phyloP scores from a whole-genome alignment of 2,113 vertebrate species.

The Acanthisitta chloris region DNA sequence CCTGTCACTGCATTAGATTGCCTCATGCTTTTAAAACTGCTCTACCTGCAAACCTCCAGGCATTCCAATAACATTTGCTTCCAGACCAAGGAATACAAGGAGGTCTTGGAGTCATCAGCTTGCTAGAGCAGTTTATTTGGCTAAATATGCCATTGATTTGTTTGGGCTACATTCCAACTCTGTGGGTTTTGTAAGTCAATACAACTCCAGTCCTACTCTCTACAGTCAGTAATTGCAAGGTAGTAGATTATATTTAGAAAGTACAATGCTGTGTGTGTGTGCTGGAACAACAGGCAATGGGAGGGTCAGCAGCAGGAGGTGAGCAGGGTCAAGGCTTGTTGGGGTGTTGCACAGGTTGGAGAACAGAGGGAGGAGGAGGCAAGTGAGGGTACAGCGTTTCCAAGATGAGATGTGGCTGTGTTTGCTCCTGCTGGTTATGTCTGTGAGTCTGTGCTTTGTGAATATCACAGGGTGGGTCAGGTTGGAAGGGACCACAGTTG shows the following conservation, averaged over 20 bases:
- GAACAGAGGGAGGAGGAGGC: not conserved
- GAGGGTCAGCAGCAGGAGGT: not conserved
- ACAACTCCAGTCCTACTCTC: constrained; percentile 65
- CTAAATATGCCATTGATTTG: constrained; percentile 76
- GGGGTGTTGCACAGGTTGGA: not conserved
- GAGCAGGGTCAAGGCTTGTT: not conserved
- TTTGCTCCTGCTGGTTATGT: not conserved
- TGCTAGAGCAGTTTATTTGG: constrained; percentile 64
- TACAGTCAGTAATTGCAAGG: constrained; percentile 7
- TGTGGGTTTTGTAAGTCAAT: constrained; percentile 76
- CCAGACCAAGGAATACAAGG: not conserved
- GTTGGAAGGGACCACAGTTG: not conserved
- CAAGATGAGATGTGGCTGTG: accelerated
- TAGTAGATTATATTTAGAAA: constrained; percentile 23
- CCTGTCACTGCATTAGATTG: not conserved
- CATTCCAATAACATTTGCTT: not conserved
- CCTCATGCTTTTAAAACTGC: not conserved
- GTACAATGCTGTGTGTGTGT: not conserved
- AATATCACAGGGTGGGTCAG: too few relatives aligned
- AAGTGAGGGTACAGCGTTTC: accelerated
- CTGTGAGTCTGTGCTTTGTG: not conserved
- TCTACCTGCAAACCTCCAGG: not conserved
- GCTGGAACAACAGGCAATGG: accelerated
- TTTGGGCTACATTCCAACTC: constrained; percentile 71
- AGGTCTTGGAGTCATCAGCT: constrained; percentile 26